Base-by-base conservation (phyloP, 2,113 vertebrate species). In the Syrmaticus mikado region DNA sequence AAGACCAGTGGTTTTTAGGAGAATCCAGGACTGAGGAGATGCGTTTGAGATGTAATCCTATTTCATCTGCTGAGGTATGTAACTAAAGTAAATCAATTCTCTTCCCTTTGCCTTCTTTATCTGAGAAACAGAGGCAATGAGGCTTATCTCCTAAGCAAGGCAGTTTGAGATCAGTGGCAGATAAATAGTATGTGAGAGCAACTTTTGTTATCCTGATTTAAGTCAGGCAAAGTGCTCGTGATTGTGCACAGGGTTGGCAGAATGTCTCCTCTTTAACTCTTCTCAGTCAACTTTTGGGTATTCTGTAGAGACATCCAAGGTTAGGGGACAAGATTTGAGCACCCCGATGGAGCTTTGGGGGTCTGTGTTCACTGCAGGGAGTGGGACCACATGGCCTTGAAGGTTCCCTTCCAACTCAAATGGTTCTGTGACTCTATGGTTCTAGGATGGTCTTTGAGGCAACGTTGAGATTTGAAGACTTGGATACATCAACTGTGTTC, bases 41-140 rank as follows among this genome's bases (percentile, higher is more conserved):
- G 40, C 27, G 21, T 46, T 16, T 46, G 25, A 20, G 41, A 36
- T 55, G 15, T 50, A 55, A 66, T 34, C 8, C 27, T 48, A 11
- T 40, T 70, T 71, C 58, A 41, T 61, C 28, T 78, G 52, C 50
- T 38, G 12, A 16, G 55, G 32, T 34, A 10, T 19, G 32, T 60
- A 58, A 68, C 74, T 55, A 58, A 50, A 21, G 32, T 75, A 89
- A 92, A 94, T 93, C 89, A 72, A 46, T 92, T 92, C 79, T 79
- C 30, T 46, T 89, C 62, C 91, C 71, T 89, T 67, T 30, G 34
- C 36, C n/a, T 50, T 62, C 57, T 52, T 89, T 89, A 82, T 87
- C 84, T 85, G 41, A 72, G 52, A 38, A 76, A 61, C 17, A 36
- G 12, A 19, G 22, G 13, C 28, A 46, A 67, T 65, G 43, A 79